These are phyloP conservation scores for Eledone cirrhosa DNA, from an alignment of 2,888 invertebrate genomes.

Conservation along the genomic window DNA sequence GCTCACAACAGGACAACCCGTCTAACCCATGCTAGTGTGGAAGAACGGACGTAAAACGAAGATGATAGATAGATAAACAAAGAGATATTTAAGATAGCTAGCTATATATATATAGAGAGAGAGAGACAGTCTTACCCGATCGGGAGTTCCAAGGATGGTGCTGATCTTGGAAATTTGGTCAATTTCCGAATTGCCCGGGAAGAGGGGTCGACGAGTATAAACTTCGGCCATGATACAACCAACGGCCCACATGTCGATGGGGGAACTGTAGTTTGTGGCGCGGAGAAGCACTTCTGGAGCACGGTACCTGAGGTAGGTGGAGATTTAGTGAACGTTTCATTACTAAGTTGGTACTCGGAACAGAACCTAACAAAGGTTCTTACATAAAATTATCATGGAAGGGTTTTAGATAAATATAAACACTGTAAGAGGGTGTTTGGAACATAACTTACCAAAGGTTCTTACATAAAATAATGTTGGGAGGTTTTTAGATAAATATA, in stretches of 20 bases:
- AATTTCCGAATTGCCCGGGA: conserved; percentile 96
- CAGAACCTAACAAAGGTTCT: background rate
- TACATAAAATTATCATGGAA: background rate
- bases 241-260: conserved; percentile 98
- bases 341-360: too few relatives aligned
- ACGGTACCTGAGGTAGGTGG: conserved; percentile 77
- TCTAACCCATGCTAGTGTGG: too few relatives aligned
- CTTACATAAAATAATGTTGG: too few relatives aligned
- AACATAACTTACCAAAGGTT: background rate
- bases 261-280: conserved; percentile 93
- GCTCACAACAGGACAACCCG: too few relatives aligned
- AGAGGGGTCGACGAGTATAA: conserved; percentile 91
- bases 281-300: conserved; percentile 94
- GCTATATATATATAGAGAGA: too few relatives aligned
- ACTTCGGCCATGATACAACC: conserved; percentile 98
- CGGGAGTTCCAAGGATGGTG: conserved; percentile 90
- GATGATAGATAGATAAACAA: too few relatives aligned
- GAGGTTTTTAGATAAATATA: too few relatives aligned
- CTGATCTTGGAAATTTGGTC: conserved; percentile 96
- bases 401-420: background rate
- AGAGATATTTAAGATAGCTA: too few relatives aligned
- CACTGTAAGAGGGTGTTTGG: background rate
- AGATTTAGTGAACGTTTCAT: background rate
- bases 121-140: conserved; percentile 77
- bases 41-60: too few relatives aligned